Evolutionary conservation across 2,888 invertebrate species (phyloP), one percentile per base, ranked within the genome.

Genomic region (Mantis religiosa): DNA sequence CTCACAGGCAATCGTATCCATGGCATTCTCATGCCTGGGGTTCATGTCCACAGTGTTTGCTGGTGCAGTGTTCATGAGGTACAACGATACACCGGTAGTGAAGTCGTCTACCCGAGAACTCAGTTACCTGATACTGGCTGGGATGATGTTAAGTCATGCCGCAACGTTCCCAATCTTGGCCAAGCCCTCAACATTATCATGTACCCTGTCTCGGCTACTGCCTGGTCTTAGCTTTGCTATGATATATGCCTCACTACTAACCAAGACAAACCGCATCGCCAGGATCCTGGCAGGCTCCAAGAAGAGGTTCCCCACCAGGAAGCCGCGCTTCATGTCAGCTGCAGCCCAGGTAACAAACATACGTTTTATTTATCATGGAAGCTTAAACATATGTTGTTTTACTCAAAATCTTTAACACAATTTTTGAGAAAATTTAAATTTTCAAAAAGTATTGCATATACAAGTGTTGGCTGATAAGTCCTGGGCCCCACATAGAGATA

Each of bases 221-320:
- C 95, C 95, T 0, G 95, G 95, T 6, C 93, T 96, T 90, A 95
- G 95, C 90, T 96, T 97, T 92, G 95, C 96, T 4, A 95, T 96
- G 94, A 96, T 97, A 91, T 97, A 96, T 92, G 96, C 96, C 0
- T 95, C 96, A 12, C 93, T 97, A 88, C 94, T 97, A 86, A 97
- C 96, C 25, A 97, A 97, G 93, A 97, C 97, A 0, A 97, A 97
- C 92, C 93, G 97, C 89, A 97, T 97, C 90, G 96, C 96, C 0
- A 92, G 97, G 71, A 97, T 97, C 91, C 93, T 97, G 90, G 96
- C 96, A 15, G 96, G 96, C 3, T 96, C 95, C 89, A 96, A 96
- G 92, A 96, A 96, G 92, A 93, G 95, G 89, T 96, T 97, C 90
- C 95, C 96, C 85, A 96, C 95, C 0, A 94, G 95, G 91, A 96